Conservation (phyloP, 2,113 vertebrate species). For the Takifugu flavidus region DNA sequence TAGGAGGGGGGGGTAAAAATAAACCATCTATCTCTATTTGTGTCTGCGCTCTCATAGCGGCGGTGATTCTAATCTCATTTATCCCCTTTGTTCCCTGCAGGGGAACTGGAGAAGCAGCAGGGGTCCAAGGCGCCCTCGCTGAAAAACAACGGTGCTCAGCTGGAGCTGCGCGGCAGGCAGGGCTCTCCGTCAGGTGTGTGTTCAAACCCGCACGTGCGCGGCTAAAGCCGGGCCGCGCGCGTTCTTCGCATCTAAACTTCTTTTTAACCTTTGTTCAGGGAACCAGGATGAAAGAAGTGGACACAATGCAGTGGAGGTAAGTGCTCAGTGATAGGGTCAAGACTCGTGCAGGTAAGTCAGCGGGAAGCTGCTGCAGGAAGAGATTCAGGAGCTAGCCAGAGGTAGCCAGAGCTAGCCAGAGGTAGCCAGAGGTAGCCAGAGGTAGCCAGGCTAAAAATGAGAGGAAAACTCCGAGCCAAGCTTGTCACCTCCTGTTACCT, state of each 20-base stretch:
- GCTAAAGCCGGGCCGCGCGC: slow-evolving; percentile 1
- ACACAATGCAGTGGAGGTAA: slow-evolving; percentile 94
- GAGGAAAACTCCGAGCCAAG: slow-evolving; percentile 25
- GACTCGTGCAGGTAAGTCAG: slow-evolving; percentile 74
- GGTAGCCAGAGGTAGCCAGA: too few relatives aligned
- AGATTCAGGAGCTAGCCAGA: slow-evolving; percentile 3
- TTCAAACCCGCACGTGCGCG: slow-evolving; percentile 3
- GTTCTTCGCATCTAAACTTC: background rate
- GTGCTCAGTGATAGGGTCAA: slow-evolving; percentile 68
- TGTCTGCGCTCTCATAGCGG: background rate
- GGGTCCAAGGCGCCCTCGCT: slow-evolving; percentile 83
- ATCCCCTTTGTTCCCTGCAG: slow-evolving; percentile 62
- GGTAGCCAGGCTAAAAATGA: slow-evolving; percentile 8
- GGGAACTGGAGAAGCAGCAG: slow-evolving; percentile 97
- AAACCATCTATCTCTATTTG: background rate
- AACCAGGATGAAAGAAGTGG: slow-evolving; percentile 85
- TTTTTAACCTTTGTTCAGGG: slow-evolving; percentile 64
- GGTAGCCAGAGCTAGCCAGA: too few relatives aligned
- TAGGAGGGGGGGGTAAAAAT: background rate
- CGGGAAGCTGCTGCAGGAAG: slow-evolving; percentile 19
- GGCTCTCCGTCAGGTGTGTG: slow-evolving; percentile 84
- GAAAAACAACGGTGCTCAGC: slow-evolving; percentile 84
- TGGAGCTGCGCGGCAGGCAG: slow-evolving; percentile 84
- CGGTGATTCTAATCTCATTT: slow-evolving; percentile 27
- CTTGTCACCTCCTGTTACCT: slow-evolving; percentile 37